Evolutionary conservation across 1,140 invertebrate species (phyloP).

Genomic region (Wiebesia pumilae): DNA sequence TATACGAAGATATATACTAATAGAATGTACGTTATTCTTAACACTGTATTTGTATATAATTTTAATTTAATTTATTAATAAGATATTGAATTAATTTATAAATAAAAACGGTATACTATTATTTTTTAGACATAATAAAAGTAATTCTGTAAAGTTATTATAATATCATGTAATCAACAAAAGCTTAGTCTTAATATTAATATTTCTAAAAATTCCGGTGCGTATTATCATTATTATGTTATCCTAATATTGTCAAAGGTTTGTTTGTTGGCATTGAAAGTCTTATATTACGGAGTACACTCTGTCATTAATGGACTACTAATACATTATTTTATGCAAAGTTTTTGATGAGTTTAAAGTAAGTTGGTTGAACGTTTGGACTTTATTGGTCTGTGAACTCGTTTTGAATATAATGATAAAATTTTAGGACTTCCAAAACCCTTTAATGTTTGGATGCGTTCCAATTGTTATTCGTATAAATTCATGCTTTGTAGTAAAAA

Average conservation of each 20-base stretch:
- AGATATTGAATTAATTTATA: too few species aligned
- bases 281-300: not conserved
- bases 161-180: too few species aligned
- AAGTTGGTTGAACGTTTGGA: conserved; percentile 2
- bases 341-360: conserved; percentile 19
- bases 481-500: conserved; percentile 24
- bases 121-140: too few species aligned
- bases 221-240: too few species aligned
- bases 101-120: too few species aligned
- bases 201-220: too few species aligned
- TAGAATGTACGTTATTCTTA: not conserved
- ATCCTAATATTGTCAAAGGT: not conserved
- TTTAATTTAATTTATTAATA: not conserved
- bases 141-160: too few species aligned
- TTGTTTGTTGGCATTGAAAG: not conserved
- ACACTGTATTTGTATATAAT: not conserved
- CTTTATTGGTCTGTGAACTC: conserved; percentile 17
- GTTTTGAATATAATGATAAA: conserved; percentile 22
- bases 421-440: conserved; percentile 30
- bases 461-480: conserved; percentile 23
- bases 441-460: conserved; percentile 13
- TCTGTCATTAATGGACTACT: not conserved
- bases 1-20: not conserved
- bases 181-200: too few species aligned
- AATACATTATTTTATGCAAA: conserved; percentile 18